Conservation (phyloP, 2,797 vertebrate genomes). For the Picus viridis region DNA sequence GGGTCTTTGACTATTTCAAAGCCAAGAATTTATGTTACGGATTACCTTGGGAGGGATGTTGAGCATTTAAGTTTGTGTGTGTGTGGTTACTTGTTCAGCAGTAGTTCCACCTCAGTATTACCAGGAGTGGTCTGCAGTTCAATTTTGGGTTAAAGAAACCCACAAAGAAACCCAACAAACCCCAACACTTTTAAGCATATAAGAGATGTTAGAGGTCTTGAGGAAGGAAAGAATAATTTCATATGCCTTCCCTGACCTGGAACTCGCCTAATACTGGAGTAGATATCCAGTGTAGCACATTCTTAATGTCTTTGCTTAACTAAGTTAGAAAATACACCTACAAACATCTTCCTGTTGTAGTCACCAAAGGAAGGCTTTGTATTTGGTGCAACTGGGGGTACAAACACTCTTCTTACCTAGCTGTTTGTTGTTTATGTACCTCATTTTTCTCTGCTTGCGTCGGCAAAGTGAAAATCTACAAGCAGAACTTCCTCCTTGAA, state of each 20-base stretch:
- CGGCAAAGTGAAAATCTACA: neutral
- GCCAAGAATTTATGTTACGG: neutral
- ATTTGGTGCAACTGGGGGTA: neutral
- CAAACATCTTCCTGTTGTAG: neutral
- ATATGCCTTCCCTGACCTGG: neutral
- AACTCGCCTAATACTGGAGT: neutral
- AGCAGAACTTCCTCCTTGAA: neutral
- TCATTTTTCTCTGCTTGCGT: neutral
- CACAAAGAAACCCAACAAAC: no score
- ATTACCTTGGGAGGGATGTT: neutral
- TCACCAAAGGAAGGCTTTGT: neutral
- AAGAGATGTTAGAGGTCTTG: neutral
- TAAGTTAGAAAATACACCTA: neutral
- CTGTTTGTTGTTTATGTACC: neutral
- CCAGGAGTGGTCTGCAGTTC: neutral
- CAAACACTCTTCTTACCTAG: neutral
- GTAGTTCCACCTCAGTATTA: neutral
- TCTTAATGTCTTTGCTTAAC: neutral
- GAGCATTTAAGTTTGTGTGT: neutral
- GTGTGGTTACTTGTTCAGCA: neutral
- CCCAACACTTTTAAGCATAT: neutral
- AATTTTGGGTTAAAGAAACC: neutral
- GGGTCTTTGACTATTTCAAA: neutral
- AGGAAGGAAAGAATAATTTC: neutral
- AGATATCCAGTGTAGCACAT: neutral